These are phyloP conservation scores for Halictus rubicundus DNA, from an alignment of 1,140 invertebrate species.

Conservation along the genomic window DNA sequence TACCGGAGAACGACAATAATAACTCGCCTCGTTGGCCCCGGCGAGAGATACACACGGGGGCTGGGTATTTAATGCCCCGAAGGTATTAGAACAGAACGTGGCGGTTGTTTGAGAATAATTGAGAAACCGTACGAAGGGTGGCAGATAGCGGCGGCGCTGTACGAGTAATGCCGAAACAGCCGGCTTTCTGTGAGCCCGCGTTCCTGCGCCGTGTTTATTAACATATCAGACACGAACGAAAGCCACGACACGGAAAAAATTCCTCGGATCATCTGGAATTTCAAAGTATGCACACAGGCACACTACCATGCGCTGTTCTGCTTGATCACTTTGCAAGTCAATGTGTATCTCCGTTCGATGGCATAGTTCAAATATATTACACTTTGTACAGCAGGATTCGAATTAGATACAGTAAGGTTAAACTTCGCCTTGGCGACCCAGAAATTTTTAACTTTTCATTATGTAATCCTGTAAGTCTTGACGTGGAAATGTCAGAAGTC, in stretches of 20 bases:
- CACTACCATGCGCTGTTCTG: no score
- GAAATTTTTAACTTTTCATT: no score
- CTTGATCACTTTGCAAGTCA: no score
- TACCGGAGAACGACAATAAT: constrained; percentile 59
- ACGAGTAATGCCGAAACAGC: constrained; percentile 64
- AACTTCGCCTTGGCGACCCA: no score
- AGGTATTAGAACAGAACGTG: constrained; percentile 70
- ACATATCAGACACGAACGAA: not conserved
- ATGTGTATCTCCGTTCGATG: no score
- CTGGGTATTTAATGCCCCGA: constrained; percentile 43
- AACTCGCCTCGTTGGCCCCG: constrained; percentile 56
- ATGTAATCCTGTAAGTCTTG: no score
- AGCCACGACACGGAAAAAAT: constrained; percentile 21
- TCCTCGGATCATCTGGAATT: not conserved
- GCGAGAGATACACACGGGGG: constrained; percentile 1
- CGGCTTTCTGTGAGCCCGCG: not conserved
- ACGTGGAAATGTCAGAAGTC: no score
- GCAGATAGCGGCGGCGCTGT: constrained; percentile 45
- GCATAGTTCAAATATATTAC: no score
- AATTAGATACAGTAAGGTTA: no score
- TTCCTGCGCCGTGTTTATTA: not conserved
- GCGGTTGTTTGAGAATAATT: constrained; percentile 75
- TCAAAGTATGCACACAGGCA: no score
- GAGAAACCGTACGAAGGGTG: constrained; percentile 63
- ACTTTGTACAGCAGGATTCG: no score